A percentile compares a stretch with the other conserved stretches of the same genome.
Evolutionary conservation across 2,113 vertebrate genomes (phyloP).

Genomic region (Uria aalge): DNA sequence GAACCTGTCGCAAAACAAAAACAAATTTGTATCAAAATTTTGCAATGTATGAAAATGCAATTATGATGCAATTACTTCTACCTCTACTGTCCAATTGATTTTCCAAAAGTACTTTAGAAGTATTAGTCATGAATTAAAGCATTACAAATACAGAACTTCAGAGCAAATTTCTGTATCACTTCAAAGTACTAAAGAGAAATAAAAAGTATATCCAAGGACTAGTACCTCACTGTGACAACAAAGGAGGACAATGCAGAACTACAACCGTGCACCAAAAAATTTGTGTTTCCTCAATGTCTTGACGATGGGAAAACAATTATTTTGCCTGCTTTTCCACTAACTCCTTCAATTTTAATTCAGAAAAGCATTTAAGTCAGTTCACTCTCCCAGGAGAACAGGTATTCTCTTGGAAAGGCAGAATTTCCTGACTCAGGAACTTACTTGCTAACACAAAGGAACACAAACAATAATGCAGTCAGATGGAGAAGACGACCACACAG

Average conservation of each 20-base stretch:
- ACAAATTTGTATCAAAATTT: conserved; percentile 7
- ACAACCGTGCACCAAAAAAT: background rate
- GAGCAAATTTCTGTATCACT: background rate
- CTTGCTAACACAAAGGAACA: background rate
- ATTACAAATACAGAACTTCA: background rate
- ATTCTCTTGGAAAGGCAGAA: background rate
- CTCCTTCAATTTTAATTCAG: background rate
- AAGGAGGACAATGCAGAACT: background rate
- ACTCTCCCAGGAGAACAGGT: background rate
- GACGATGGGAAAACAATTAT: background rate
- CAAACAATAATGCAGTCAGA: background rate
- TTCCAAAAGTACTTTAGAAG: background rate
- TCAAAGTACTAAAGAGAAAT: background rate
- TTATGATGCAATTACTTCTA: background rate
- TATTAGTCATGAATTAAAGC: background rate
- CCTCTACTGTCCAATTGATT: background rate
- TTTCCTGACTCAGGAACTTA: background rate
- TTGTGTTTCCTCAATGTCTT: background rate
- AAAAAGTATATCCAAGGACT: background rate
- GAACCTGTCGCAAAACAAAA: conserved; percentile 73
- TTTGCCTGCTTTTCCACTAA: background rate
- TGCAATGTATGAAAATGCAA: background rate
- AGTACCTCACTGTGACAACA: background rate
- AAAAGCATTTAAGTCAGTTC: background rate
- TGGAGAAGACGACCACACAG: background rate